Percentiles rank a stretch among this genome's conserved stretches.
Conservation (phyloP, 2,113 vertebrate species). For the Tachysurus vachellii region DNA sequence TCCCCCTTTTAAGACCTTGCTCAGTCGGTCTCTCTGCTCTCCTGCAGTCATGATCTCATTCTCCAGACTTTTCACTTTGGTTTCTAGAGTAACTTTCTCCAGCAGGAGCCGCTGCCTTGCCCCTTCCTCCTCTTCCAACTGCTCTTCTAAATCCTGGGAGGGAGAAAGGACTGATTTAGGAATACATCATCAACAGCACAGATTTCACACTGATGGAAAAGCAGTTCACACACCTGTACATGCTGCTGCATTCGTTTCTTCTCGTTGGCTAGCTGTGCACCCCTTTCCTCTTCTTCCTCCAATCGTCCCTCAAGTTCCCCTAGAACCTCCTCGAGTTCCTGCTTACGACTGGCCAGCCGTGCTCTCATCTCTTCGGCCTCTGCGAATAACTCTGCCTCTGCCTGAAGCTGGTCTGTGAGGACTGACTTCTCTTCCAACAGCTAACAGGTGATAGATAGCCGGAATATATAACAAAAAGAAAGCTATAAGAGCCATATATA, state of each 20-base stretch:
- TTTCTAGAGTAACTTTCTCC: conserved; percentile 86
- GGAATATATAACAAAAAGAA: neutral
- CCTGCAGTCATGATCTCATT: conserved; percentile 74
- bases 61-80: conserved; percentile 83
- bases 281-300: conserved; percentile 83
- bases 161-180: neutral
- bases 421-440: conserved; percentile 80
- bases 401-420: conserved; percentile 83
- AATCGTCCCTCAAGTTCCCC: conserved; percentile 79
- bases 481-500: neutral
- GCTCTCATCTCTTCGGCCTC: conserved; percentile 84
- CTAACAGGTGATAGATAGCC: conserved; percentile 55
- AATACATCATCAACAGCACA: neutral
- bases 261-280: conserved; percentile 74
- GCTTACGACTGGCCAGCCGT: conserved; percentile 76
- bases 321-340: conserved; percentile 82
- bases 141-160: conserved; percentile 83
- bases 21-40: conserved; percentile 82
- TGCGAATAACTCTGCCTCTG: conserved; percentile 83
- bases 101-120: conserved; percentile 86
- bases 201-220: neutral
- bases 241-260: conserved; percentile 82
- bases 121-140: conserved; percentile 87
- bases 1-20: conserved; percentile 71
- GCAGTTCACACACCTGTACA: conserved; percentile 69